These are phyloP conservation scores for Muscidifurax raptorellus DNA, from an alignment of 1,140 invertebrate genomes.

Conservation along the genomic window DNA sequence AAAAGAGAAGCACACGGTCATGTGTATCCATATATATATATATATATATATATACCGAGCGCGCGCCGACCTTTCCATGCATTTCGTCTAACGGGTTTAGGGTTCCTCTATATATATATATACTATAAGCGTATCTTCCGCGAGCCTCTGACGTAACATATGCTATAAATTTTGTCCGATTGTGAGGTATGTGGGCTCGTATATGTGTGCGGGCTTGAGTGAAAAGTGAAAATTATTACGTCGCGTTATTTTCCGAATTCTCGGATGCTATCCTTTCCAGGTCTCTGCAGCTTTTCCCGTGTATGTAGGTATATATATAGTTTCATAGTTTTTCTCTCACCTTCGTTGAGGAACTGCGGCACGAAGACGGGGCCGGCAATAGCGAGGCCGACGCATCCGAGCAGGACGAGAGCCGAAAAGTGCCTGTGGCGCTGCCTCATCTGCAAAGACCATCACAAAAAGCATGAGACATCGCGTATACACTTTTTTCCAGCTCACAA, in stretches of 20 bases:
- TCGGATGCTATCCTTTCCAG: too few species aligned
- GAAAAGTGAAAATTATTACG: background rate
- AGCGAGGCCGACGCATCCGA: slow-evolving; percentile 60
- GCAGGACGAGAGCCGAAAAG: slow-evolving; percentile 59
- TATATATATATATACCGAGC: too few species aligned
- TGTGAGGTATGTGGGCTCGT: background rate
- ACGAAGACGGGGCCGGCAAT: slow-evolving; percentile 68
- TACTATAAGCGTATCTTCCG: background rate
- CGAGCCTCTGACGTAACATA: background rate
- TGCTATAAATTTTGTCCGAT: too few species aligned
- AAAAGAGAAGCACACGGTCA: background rate
- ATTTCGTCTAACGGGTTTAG: slow-evolving; percentile 28
- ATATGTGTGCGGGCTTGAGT: too few species aligned
- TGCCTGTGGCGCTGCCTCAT: slow-evolving; percentile 65
- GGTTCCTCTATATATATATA: background rate
- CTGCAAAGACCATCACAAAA: slow-evolving; percentile 60
- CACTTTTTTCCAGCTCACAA: background rate
- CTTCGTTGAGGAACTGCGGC: slow-evolving; percentile 68
- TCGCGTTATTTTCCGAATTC: background rate
- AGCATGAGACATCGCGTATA: background rate
- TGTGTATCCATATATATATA: too few species aligned
- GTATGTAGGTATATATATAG: too few species aligned
- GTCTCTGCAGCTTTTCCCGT: too few species aligned
- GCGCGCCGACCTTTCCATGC: background rate
- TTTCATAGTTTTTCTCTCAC: slow-evolving; percentile 64